A percentile compares a stretch with the other conserved stretches of the same genome.
Conservation (phyloP, 2,113 vertebrate species). For the Pelecanoides urinatrix region DNA sequence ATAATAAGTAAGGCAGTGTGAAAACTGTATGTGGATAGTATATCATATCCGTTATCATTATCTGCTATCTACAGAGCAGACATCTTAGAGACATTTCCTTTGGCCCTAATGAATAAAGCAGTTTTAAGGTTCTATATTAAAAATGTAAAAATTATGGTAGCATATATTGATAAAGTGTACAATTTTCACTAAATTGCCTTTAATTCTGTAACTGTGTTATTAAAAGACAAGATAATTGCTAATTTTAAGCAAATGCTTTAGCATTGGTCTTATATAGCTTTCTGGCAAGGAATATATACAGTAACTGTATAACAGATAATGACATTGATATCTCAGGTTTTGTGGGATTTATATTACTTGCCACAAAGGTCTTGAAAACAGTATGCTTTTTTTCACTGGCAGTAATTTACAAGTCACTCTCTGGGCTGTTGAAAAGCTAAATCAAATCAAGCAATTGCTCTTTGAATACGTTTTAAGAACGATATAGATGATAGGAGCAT, state of each 20-base stretch:
- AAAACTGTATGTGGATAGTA: background rate
- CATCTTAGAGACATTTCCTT: background rate
- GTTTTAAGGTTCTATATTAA: background rate
- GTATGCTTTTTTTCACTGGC: background rate
- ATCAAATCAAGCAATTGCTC: background rate
- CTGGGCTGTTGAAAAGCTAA: background rate
- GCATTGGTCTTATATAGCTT: background rate
- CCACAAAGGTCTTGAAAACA: background rate
- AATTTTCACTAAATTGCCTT: background rate
- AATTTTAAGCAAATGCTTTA: background rate
- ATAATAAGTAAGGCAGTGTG: background rate
- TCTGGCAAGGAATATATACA: background rate
- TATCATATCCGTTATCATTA: background rate
- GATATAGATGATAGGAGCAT: background rate
- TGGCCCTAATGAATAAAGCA: background rate
- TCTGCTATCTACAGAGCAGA: background rate
- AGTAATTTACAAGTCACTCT: background rate
- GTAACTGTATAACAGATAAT: background rate
- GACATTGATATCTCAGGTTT: background rate
- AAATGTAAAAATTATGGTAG: background rate
- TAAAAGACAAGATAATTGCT: background rate
- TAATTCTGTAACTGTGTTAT: background rate
- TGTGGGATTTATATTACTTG: background rate
- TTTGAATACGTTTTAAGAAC: background rate
- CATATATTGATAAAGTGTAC: background rate